Conservation (phyloP, 2,888 invertebrate genomes). For the Meteorus colon region DNA sequence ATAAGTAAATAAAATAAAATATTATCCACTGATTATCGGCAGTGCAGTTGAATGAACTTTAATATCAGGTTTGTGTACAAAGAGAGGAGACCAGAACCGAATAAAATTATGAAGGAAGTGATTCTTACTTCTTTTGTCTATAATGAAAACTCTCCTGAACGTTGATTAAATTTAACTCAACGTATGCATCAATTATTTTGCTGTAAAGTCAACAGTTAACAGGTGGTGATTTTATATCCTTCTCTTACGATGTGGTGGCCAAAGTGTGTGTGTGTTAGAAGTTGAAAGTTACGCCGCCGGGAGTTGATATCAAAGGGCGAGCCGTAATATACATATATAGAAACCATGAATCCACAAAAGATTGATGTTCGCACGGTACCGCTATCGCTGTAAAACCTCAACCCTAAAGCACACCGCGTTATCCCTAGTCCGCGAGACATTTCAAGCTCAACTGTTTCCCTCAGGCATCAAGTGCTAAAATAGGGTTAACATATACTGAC, state of each 20-base stretch:
- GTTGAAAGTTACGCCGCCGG: slow-evolving; percentile 5
- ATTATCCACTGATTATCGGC: slow-evolving; percentile 4
- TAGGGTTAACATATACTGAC: neutral
- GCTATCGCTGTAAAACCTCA: neutral
- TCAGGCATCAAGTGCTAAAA: neutral
- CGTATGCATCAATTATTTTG: slow-evolving; percentile 29
- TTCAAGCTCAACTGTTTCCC: slow-evolving; percentile 13
- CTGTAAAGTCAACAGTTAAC: slow-evolving; percentile 48
- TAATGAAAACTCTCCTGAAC: neutral
- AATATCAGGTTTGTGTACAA: neutral
- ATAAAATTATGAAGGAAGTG: no score
- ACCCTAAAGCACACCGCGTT: neutral
- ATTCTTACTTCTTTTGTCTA: neutral
- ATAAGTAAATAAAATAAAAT: slow-evolving; percentile 15
- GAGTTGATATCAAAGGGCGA: slow-evolving; percentile 25
- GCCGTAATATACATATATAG: slow-evolving; percentile 2
- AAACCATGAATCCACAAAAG: slow-evolving; percentile 24
- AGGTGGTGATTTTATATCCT: slow-evolving; percentile 52
- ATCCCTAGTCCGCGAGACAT: neutral
- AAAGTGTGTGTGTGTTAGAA: slow-evolving; percentile 2
- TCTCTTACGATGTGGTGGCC: neutral
- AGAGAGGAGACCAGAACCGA: neutral
- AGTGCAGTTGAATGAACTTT: neutral
- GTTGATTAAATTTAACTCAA: neutral
- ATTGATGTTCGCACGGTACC: slow-evolving; percentile 24